Evolutionary conservation across 2,888 invertebrate genomes (phyloP).

Genomic region (Linhomoeus sp.): DNA sequence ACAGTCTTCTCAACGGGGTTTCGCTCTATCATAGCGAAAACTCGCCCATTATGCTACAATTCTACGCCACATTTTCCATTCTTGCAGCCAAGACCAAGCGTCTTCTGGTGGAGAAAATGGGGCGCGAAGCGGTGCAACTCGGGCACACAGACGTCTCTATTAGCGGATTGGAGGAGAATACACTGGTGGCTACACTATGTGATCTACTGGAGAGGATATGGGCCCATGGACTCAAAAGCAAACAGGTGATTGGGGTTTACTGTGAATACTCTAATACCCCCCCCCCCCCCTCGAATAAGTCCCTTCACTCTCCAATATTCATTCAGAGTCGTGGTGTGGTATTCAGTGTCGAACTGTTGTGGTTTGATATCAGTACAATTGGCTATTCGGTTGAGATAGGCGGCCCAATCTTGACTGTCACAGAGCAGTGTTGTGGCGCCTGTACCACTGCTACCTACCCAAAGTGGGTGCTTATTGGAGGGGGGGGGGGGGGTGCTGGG

Average conservation of each 20-base stretch:
- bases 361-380: too few relatives aligned
- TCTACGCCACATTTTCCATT: conserved; percentile 2
- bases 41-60: too few relatives aligned
- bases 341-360: too few relatives aligned
- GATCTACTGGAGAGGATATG: conserved; percentile 89
- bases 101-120: conserved; percentile 97
- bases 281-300: background rate
- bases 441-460: too few relatives aligned
- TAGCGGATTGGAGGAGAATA: conserved; percentile 79
- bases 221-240: conserved; percentile 86
- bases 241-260: conserved; percentile 40
- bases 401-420: too few relatives aligned
- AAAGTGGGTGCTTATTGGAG: too few relatives aligned
- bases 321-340: background rate
- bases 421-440: too few relatives aligned
- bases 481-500: too few relatives aligned
- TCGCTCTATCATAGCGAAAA: too few relatives aligned
- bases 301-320: background rate
- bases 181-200: conserved; percentile 87
- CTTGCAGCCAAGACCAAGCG: conserved; percentile 58
- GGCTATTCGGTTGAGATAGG: too few relatives aligned
- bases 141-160: conserved; percentile 55
- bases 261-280: too few relatives aligned
- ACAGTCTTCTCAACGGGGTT: too few relatives aligned
- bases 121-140: conserved; percentile 74